Evolutionary conservation across 1,140 invertebrate genomes (phyloP).

Genomic region (Heterodera carotae): DNA sequence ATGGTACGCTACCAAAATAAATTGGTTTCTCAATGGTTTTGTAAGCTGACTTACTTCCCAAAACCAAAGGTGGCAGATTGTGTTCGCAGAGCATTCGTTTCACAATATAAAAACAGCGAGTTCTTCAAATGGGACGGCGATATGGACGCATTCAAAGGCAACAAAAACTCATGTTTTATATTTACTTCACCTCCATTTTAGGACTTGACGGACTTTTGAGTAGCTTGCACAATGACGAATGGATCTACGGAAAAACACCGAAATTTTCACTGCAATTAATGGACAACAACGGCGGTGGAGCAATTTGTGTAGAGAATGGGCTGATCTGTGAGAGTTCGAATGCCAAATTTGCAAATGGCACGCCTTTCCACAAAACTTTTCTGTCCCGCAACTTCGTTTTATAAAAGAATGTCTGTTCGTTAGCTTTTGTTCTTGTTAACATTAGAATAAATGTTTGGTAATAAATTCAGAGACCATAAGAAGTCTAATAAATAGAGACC

Average conservation of each 20-base stretch:
- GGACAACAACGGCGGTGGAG: constrained; percentile 8
- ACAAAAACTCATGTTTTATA: not conserved
- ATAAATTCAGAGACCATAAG: no score
- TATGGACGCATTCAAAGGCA: not conserved
- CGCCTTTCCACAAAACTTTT: constrained; percentile 18
- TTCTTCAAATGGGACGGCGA: constrained; percentile 12
- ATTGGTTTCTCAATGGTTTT: not conserved
- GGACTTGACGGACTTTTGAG: constrained; percentile 40
- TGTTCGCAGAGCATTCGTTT: constrained; percentile 18
- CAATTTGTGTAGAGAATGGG: constrained; percentile 28
- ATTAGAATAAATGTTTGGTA: not conserved
- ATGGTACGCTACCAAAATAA: not conserved
- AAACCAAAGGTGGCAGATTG: not conserved
- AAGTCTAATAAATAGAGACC: no score
- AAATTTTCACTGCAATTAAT: constrained; percentile 42
- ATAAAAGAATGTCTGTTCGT: not conserved
- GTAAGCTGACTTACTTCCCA: not conserved
- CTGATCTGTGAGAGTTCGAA: constrained; percentile 21
- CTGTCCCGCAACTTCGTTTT: not conserved
- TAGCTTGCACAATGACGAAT: constrained; percentile 49
- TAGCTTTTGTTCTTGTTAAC: not conserved
- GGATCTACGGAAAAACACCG: constrained; percentile 58
- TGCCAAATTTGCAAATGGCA: constrained; percentile 28
- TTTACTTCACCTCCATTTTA: not conserved
- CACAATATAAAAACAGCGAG: constrained; percentile 14